These are phyloP conservation scores for Barbus barbus DNA, from an alignment of 2,113 vertebrate genomes.

Conservation along the genomic window DNA sequence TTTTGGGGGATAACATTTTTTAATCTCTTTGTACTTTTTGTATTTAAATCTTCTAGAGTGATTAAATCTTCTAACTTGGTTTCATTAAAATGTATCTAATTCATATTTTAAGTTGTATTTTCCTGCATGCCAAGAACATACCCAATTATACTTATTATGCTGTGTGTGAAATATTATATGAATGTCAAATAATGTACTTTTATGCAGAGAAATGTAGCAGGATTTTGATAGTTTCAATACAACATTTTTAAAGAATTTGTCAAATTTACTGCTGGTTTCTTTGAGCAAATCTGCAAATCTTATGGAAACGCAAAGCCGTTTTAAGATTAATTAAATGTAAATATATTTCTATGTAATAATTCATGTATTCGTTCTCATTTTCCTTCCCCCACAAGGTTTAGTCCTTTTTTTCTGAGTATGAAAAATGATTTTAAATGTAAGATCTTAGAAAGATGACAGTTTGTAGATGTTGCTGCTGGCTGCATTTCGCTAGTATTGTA, in stretches of 20 bases:
- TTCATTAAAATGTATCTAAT: conserved; percentile 36
- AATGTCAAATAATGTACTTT: conserved; percentile 11
- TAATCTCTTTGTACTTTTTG: conserved; percentile 27
- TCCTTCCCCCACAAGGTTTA: neutral
- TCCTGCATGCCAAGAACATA: conserved; percentile 12
- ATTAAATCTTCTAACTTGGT: conserved; percentile 25
- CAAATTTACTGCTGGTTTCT: neutral
- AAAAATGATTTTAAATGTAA: neutral
- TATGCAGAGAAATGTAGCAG: neutral
- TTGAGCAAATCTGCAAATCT: conserved; percentile 12
- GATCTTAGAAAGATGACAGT: neutral
- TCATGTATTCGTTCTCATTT: neutral
- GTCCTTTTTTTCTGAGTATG: neutral
- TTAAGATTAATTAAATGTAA: neutral
- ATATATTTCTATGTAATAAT: neutral
- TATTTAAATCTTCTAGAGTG: neutral
- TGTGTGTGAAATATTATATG: neutral
- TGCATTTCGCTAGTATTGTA: conserved; percentile 18
- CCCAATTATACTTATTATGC: neutral
- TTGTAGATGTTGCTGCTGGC: neutral
- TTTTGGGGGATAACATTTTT: conserved; percentile 13
- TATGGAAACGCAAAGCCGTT: neutral
- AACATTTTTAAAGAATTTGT: neutral
- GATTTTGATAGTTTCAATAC: neutral
- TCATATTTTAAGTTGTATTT: neutral